These are phyloP conservation scores for Ctenomys sociabilis DNA, from an alignment of 2,113 vertebrate genomes.

Conservation along the genomic window DNA sequence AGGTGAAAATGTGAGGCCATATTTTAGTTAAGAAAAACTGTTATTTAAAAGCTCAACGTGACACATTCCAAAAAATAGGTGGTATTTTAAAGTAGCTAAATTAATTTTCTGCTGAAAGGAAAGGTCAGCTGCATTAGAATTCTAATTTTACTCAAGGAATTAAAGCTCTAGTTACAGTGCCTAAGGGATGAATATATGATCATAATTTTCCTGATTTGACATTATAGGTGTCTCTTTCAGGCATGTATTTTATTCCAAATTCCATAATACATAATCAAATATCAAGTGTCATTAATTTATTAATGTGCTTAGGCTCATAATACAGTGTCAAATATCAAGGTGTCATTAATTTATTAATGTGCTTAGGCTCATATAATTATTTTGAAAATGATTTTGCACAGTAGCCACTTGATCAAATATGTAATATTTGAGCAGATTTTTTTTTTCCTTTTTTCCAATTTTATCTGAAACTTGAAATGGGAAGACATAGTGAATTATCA, in stretches of 20 bases:
- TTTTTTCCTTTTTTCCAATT: slow-evolving; percentile 26
- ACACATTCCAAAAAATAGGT: slow-evolving; percentile 45
- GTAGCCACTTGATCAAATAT: not conserved
- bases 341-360: not conserved
- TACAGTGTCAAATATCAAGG: not conserved
- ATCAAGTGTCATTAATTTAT: not conserved
- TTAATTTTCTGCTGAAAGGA: slow-evolving; percentile 48
- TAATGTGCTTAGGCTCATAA: not conserved
- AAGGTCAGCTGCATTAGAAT: slow-evolving; percentile 55
- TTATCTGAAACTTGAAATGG: not conserved
- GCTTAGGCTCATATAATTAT: not conserved
- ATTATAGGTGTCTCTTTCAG: not conserved
- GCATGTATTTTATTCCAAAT: slow-evolving; percentile 43
- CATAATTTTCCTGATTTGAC: slow-evolving; percentile 22
- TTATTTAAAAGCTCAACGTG: slow-evolving; percentile 15
- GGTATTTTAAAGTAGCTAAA: slow-evolving; percentile 30
- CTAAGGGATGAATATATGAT: slow-evolving; percentile 6
- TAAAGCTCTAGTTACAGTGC: slow-evolving; percentile 13
- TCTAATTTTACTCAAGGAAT: slow-evolving; percentile 39
- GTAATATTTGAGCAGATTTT: not conserved
- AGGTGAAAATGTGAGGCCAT: not conserved
- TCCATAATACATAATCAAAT: not conserved
- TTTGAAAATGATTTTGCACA: not conserved
- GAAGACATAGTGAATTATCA: not conserved
- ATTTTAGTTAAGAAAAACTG: slow-evolving; percentile 33